Evolutionary conservation across 2,113 vertebrate species (phyloP), one percentile per base, ranked within the genome.

Genomic region (Odobenus rosmarus): DNA sequence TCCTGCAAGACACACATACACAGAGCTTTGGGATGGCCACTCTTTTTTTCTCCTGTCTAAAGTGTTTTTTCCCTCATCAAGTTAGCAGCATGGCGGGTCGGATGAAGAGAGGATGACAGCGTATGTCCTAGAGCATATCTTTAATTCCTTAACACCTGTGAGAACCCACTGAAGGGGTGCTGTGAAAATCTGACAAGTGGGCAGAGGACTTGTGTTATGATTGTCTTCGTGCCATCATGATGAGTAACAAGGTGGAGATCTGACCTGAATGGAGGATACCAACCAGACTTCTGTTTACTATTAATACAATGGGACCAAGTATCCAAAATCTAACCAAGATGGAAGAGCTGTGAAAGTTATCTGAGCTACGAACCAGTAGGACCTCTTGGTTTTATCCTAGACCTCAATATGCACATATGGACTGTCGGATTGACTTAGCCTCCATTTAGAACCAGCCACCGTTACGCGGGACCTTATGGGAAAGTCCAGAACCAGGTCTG

Each of bases 1-100:
- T 96, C 99, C 99, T 99, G 97, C 8, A 95, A 97, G 90, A 84
- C 1, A 83, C 6, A 97, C 95, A 96, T 51, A 15, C 51, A 86
- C 57, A 90, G 19, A 93, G 96, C 74, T 76, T 69, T 82, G 49
- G 90, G 23, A 5, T 21, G 81, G 64, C 53, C 55, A 26, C 23
- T 2, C 3, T 2, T 1, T 0, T 84, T 57, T 64, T 2, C 0
- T 2, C 0, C n/a, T 55, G 42, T 5, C 2, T 16, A 84, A 64
- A 77, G 15, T 0, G 2, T 7, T 36, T 7, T 36, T 53, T 18
- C 46, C 23, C 3, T 46, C 1, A 0, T 57, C 6, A 0, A n/a
- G 19, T 79, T 90, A 88, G 79, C 18, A 67, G 69, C 62, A n/a
- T 2, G 64, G 14, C 90, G 39, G 51, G 88, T 51, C 19, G 77